Percentiles rank a stretch among this genome's conserved stretches.
Conservation (phyloP, 2,113 vertebrate species). For the Ivindomyrus marchei region DNA sequence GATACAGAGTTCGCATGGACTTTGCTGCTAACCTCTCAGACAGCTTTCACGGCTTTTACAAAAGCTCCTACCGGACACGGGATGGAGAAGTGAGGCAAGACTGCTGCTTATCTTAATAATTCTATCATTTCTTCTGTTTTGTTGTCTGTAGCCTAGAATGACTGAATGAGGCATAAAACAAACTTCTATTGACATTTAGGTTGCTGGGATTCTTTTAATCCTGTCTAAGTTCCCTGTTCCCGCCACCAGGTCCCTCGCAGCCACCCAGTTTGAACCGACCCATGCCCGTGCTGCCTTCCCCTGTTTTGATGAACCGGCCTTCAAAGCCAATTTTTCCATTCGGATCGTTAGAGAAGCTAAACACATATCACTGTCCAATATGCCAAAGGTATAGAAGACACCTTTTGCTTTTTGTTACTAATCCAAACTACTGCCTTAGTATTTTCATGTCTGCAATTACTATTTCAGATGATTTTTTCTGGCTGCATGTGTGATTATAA, state of each 20-base stretch:
- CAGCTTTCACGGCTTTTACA: constrained; percentile 80
- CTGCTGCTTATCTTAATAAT: background rate
- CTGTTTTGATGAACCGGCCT: constrained; percentile 83
- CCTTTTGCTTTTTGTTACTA: background rate
- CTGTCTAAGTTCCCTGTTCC: background rate
- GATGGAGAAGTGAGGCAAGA: constrained; percentile 71
- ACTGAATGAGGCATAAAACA: background rate
- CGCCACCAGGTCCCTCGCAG: constrained; percentile 65
- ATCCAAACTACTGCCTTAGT: background rate
- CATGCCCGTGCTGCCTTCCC: constrained; percentile 82
- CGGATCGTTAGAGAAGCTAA: constrained; percentile 64
- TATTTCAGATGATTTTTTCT: background rate
- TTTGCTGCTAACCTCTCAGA: constrained; percentile 72
- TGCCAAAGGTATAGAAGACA: constrained; percentile 67
- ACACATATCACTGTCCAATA: constrained; percentile 77
- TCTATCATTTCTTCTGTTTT: background rate
- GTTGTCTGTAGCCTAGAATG: background rate
- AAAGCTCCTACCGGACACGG: constrained; percentile 74
- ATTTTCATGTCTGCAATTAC: background rate
- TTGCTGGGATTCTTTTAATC: background rate
- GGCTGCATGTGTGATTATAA: background rate
- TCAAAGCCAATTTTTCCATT: constrained; percentile 80
- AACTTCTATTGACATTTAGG: background rate
- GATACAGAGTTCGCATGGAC: constrained; percentile 61
- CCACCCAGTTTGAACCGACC: constrained; percentile 82